Percentiles rank a stretch among this genome's conserved stretches.
These are phyloP conservation scores for Tortrix viridana DNA, from an alignment of 2,888 invertebrate species.

Conservation along the genomic window DNA sequence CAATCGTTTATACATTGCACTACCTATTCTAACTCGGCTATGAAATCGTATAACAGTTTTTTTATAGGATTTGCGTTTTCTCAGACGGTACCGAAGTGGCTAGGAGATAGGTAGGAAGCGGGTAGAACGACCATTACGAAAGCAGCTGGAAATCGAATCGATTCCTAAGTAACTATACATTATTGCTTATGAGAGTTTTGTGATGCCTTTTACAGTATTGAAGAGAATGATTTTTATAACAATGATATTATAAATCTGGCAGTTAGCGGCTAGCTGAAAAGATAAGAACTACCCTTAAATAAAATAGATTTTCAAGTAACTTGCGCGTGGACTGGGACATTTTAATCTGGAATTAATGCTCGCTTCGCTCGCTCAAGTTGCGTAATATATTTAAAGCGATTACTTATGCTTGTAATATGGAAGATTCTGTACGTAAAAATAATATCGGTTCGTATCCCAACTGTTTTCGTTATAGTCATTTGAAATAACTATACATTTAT, in stretches of 20 bases:
- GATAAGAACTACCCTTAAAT: neutral
- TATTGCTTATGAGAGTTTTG: slow-evolving; percentile 2
- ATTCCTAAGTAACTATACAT: neutral
- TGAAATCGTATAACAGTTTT: slow-evolving; percentile 21
- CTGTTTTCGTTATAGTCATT: slow-evolving; percentile 12
- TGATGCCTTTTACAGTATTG: neutral
- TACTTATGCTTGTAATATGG: slow-evolving; percentile 2
- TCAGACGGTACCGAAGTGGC: slow-evolving; percentile 25
- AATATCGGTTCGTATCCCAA: slow-evolving; percentile 17
- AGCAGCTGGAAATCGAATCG: slow-evolving; percentile 23
- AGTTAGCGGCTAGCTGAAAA: slow-evolving; percentile 31
- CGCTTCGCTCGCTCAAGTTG: neutral
- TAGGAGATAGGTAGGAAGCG: slow-evolving; percentile 30
- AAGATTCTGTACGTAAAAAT: slow-evolving; percentile 7
- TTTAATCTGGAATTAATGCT: neutral
- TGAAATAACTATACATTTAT: slow-evolving; percentile 24
- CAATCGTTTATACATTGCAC: slow-evolving; percentile 22
- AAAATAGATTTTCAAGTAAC: no score
- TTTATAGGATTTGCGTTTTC: slow-evolving; percentile 10
- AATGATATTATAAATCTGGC: slow-evolving; percentile 19
- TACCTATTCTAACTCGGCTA: slow-evolving; percentile 27
- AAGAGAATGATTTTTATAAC: neutral
- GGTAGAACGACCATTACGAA: slow-evolving; percentile 9
- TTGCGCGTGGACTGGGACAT: no score
- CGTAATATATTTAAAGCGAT: neutral